phyloP scores from a whole-genome alignment of 2,113 vertebrate genomes.

The Heliornis fulica region DNA sequence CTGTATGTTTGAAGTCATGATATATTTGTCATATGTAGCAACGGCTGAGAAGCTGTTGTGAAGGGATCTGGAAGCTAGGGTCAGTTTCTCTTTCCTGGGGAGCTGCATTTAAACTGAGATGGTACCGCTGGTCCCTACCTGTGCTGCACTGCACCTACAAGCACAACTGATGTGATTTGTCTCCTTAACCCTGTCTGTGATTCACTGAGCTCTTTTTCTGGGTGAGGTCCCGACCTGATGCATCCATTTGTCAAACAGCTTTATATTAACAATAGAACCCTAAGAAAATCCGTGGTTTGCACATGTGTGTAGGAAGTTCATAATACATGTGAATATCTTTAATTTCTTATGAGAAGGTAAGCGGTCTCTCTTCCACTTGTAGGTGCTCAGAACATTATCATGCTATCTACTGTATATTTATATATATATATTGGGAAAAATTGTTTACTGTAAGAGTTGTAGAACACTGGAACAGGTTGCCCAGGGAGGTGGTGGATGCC shows the following conservation, averaged over 20 bases:
- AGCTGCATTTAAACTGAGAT: background rate
- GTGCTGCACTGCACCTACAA: background rate
- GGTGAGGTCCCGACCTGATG: background rate
- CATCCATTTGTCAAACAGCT: background rate
- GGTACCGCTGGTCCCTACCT: background rate
- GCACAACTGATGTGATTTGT: background rate
- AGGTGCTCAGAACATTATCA: too few species aligned
- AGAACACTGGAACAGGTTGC: too few species aligned
- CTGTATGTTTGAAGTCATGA: background rate
- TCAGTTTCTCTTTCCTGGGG: background rate
- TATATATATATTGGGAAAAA: too few species aligned
- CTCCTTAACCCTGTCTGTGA: background rate
- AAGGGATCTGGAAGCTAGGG: background rate
- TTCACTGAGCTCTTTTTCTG: background rate
- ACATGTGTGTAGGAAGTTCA: background rate
- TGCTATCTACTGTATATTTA: too few species aligned
- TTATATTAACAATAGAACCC: background rate
- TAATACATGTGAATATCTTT: background rate
- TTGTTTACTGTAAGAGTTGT: too few species aligned
- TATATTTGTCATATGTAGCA: background rate
- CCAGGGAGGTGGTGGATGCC: too few species aligned
- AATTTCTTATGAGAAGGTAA: rapidly evolving
- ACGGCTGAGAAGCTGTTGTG: background rate
- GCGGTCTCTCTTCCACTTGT: background rate
- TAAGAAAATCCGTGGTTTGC: background rate